These are phyloP conservation scores for Barbus barbus DNA, from an alignment of 2,113 vertebrate species.

Conservation along the genomic window DNA sequence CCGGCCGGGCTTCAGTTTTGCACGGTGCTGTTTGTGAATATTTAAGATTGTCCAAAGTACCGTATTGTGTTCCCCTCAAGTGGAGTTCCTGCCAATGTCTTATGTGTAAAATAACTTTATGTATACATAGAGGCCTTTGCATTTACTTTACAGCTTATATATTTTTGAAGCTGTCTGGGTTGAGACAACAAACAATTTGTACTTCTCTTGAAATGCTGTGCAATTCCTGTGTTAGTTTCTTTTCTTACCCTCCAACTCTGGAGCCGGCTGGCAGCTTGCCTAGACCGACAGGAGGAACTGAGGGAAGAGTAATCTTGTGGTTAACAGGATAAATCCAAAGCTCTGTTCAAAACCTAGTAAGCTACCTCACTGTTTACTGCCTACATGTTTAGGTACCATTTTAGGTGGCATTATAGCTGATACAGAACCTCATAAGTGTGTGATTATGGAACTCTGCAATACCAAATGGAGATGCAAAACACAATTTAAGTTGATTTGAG, in stretches of 20 bases:
- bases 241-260: neutral
- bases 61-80: neutral
- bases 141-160: neutral
- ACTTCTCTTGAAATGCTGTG: neutral
- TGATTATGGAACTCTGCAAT: neutral
- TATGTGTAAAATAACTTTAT: neutral
- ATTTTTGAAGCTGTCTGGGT: neutral
- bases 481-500: too few relatives aligned
- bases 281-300: neutral
- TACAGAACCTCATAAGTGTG: neutral
- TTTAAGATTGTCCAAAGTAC: neutral
- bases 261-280: neutral
- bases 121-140: neutral
- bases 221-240: neutral
- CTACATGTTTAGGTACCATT: neutral
- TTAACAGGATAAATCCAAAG: neutral
- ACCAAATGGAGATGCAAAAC: too few relatives aligned
- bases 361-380: neutral
- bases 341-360: neutral
- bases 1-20: constrained; percentile 50
- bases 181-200: neutral
- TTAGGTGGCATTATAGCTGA: neutral
- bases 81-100: neutral
- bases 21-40: constrained; percentile 41
- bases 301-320: neutral